Conservation (phyloP, 1,140 invertebrate species). For the Cydia amplana region DNA sequence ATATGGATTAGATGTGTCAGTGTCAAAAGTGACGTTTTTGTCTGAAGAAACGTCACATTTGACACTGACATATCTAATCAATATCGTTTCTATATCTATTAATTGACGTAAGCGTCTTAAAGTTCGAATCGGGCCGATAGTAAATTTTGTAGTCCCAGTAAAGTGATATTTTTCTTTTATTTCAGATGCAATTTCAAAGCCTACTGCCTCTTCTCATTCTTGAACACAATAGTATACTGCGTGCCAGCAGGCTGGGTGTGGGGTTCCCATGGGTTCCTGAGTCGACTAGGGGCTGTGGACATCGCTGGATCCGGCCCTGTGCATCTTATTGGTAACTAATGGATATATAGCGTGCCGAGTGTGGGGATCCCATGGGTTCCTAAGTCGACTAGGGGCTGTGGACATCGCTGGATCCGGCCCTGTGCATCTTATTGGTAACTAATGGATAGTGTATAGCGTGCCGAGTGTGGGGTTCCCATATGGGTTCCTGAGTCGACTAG, state of each 20-base stretch:
- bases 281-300: conserved; percentile 90
- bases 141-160: no score
- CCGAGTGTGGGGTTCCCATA: conserved; percentile 93
- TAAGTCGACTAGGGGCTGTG: conserved; percentile 89
- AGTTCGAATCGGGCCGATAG: no score
- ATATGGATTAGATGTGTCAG: no score
- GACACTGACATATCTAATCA: no score
- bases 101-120: no score
- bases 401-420: conserved; percentile 95
- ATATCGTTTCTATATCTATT: no score
- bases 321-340: conserved; percentile 87
- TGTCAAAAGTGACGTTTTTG: no score
- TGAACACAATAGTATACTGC: conserved; percentile 95
- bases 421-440: conserved; percentile 91
- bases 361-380: conserved; percentile 92
- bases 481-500: conserved; percentile 90
- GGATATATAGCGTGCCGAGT: conserved; percentile 88
- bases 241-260: conserved; percentile 96
- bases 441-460: conserved; percentile 79
- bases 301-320: conserved; percentile 96
- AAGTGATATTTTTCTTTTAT: conserved; percentile 37
- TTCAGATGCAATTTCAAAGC: conserved; percentile 92
- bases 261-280: conserved; percentile 92
- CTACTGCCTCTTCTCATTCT: conserved; percentile 93
- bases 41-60: no score